Evolutionary conservation across 2,797 vertebrate genomes (phyloP), one percentile per base, ranked within the genome.

Genomic region (Naso thynnoides): DNA sequence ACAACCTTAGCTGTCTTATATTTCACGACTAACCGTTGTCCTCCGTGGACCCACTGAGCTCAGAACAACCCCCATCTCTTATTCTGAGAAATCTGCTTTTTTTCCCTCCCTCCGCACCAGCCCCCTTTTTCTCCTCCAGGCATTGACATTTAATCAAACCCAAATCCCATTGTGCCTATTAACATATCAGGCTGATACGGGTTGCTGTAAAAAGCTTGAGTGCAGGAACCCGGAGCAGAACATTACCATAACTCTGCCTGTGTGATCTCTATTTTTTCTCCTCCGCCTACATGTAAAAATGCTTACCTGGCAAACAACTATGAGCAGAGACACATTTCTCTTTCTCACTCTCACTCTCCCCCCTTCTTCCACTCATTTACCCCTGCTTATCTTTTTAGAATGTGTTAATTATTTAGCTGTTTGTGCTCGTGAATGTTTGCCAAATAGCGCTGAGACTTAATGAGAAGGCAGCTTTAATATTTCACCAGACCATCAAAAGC

Each of bases 141-240:
- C 90, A 89, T 88, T 91, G 89, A 92, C 92, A 93, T 93, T 93
- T 94, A 93, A 93, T 93, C 91, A 94, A 91, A 89, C 84, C 75
- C 82, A 86, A 92, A 90, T 92, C 91, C 92, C 92, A 88, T 84
- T 86, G 90, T 92, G 90, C 88, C 90, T 83, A 93, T 94, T 94
- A 93, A 89, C 89, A 93, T 91, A 93, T 92, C 89, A 87, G 81
- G 79, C 89, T 86, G 88, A 90, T 90, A 88, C 55, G 66, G 70
- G 83, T 79, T 84, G 86, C 91, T 76, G 78, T 92, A 90, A 91
- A 93, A 91, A 89, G 82, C 89, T 84, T n/a, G 73, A 83, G 82
- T 63, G 86, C 83, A 84, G 84, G 84, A 92, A 88, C 86, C 82
- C 42, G 10, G 69, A 86, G 82, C 83, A 77, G 75, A 91, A 76